Evolutionary conservation across 2,797 vertebrate genomes (phyloP).

Genomic region (Aulostomus chinensis): DNA sequence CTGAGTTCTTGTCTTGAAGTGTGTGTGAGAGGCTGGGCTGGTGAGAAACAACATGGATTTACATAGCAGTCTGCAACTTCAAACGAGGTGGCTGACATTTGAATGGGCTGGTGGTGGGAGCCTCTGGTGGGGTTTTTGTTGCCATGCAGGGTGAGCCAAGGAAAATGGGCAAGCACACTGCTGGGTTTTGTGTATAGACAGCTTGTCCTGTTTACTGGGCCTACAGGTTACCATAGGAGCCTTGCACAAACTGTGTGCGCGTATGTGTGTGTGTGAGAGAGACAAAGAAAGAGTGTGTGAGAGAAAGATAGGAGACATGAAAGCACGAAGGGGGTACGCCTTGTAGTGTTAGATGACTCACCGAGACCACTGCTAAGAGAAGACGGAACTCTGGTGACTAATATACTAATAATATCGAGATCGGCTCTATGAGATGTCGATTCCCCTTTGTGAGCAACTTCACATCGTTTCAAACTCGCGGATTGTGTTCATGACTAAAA

Average conservation of each 20-base stretch:
- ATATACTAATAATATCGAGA: constrained; percentile 42
- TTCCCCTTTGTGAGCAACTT: constrained; percentile 18
- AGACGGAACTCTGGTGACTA: constrained; percentile 36
- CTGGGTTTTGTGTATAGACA: constrained; percentile 67
- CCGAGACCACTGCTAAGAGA: constrained; percentile 10
- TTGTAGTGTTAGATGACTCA: constrained; percentile 43
- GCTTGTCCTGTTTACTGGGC: constrained; percentile 72
- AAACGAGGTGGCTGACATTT: constrained; percentile 74
- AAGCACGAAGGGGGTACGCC: constrained; percentile 5
- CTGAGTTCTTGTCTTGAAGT: constrained; percentile 52
- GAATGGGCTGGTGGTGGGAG: constrained; percentile 73
- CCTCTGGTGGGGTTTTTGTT: constrained; percentile 71
- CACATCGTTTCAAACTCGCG: constrained; percentile 20
- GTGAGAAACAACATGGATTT: constrained; percentile 75
- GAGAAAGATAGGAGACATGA: constrained; percentile 42
- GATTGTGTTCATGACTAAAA: constrained; percentile 12
- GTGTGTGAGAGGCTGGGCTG: constrained; percentile 56
- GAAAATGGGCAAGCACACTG: constrained; percentile 67
- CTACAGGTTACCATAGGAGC: constrained; percentile 79
- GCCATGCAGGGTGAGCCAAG: constrained; percentile 68
- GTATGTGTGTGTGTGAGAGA: constrained; percentile 5
- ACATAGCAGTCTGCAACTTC: constrained; percentile 73
- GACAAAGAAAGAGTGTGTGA: constrained; percentile 49
- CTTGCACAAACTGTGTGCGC: constrained; percentile 43
- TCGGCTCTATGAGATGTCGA: constrained; percentile 28